Conservation (phyloP, 2,113 vertebrate genomes). For the Notothenia coriiceps region DNA sequence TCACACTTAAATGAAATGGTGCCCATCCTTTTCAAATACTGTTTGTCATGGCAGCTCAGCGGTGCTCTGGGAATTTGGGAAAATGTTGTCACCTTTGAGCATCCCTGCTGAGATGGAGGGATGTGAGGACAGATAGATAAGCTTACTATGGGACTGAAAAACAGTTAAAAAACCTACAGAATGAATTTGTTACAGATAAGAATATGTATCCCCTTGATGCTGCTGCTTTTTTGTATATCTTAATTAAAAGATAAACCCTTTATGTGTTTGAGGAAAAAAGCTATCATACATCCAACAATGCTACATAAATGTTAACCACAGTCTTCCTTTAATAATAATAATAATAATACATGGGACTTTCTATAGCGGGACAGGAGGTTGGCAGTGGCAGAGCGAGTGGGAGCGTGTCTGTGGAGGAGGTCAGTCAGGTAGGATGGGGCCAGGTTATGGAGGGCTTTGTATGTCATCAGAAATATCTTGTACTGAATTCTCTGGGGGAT, state of each 20-base stretch:
- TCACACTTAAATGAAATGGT: constrained; percentile 28
- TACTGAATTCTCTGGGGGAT: too few relatives aligned
- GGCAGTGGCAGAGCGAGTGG: too few relatives aligned
- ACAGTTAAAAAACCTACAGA: neutral
- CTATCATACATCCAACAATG: neutral
- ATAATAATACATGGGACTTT: too few relatives aligned
- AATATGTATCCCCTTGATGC: neutral
- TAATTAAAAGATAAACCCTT: neutral
- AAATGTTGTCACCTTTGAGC: constrained; percentile 26
- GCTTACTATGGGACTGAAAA: neutral
- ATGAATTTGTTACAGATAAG: neutral
- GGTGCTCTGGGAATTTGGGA: neutral
- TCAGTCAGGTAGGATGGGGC: too few relatives aligned
- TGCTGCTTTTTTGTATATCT: neutral
- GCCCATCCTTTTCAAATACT: constrained; percentile 14
- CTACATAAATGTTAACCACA: constrained; percentile 21
- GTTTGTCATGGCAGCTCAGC: constrained; percentile 9
- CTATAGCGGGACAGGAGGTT: too few relatives aligned
- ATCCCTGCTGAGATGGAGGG: constrained; percentile 1
- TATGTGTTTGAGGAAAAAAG: neutral
- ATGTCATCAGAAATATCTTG: too few relatives aligned
- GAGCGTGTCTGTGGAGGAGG: too few relatives aligned
- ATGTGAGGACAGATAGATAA: neutral
- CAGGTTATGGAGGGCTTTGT: too few relatives aligned
- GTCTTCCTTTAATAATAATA: neutral